Conservation (phyloP, 2,113 vertebrate genomes). For the Siniperca knerii region DNA sequence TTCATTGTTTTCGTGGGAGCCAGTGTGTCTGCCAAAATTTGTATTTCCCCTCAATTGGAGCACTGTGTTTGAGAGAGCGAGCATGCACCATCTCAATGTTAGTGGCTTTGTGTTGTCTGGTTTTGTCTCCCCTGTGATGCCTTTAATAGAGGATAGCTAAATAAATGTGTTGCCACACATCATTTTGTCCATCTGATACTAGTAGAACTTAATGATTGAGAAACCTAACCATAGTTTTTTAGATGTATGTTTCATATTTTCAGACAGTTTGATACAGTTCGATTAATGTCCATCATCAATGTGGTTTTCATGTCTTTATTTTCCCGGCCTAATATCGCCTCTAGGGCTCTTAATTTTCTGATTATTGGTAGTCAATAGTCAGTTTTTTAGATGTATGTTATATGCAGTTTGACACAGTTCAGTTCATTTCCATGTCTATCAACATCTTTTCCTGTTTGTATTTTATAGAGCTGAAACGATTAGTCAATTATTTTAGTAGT, state of each 20-base stretch:
- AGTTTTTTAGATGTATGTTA: not conserved
- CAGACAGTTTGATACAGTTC: not conserved
- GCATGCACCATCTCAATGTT: slow-evolving; percentile 17
- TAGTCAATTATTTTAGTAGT: not conserved
- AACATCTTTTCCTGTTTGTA: not conserved
- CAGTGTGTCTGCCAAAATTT: slow-evolving; percentile 72
- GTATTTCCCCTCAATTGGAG: slow-evolving; percentile 66
- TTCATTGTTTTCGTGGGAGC: slow-evolving; percentile 74
- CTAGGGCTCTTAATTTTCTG: not conserved
- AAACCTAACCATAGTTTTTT: not conserved
- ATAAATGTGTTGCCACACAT: not conserved
- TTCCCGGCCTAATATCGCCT: not conserved
- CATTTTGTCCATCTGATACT: not conserved
- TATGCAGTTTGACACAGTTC: not conserved
- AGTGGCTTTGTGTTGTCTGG: slow-evolving; percentile 18
- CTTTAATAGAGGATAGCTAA: slow-evolving; percentile 2
- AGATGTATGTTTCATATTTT: not conserved
- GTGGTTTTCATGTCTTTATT: not conserved
- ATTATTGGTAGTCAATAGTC: not conserved
- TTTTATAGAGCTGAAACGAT: not conserved
- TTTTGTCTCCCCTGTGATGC: slow-evolving; percentile 10
- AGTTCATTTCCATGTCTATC: not conserved
- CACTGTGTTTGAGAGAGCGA: slow-evolving; percentile 10
- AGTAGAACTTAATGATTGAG: not conserved
- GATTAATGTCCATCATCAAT: not conserved